Evolutionary conservation across 2,113 vertebrate species (phyloP), one percentile per base, ranked within the genome.

Genomic region (Microcebus ravelobensis): DNA sequence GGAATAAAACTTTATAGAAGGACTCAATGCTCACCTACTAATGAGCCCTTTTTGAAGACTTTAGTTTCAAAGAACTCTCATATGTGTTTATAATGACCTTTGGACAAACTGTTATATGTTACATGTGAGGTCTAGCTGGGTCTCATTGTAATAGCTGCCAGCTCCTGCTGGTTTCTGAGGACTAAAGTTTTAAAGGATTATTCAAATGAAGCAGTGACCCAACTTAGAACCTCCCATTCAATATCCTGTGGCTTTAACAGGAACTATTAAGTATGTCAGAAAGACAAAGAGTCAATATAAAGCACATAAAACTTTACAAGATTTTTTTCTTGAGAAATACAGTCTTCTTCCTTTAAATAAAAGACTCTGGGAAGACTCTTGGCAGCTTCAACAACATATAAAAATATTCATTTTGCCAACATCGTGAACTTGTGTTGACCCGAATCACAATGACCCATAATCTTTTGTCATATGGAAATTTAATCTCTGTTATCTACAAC

Each of bases 281-380:
- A 97, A 97, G 95, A 97, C 55, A 97, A 96, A 97, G 63, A 97
- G 91, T 96, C 91, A 84, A 61, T 97, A 97, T 91, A 97, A 97
- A 94, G 29, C 93, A 88, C 86, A 93, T 94, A 97, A 96, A 97
- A 97, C 48, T 94, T 95, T 87, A 95, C 15, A 95, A 52, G 86
- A 89, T 55, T 87, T 95, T 92, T 90, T 96, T 94, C 67, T 91
- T 77, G n/a, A 95, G 84, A 97, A 93, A 92, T 95, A 95, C 65
- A 96, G 27, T 92, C 57, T 88, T 94, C 42, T 97, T 94, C 74
- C 89, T 94, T 95, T 97, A 98, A 96, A 98, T 92, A 95, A 96
- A 97, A 52, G 9, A 87, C 70, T 96, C 90, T 90, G n/a, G 68
- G 36, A 97, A 97, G 42, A 87, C 20, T 91, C 50, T 93, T 92